phyloP scores from a whole-genome alignment of 1,140 invertebrate species.

The Vollenhovia emeryi region DNA sequence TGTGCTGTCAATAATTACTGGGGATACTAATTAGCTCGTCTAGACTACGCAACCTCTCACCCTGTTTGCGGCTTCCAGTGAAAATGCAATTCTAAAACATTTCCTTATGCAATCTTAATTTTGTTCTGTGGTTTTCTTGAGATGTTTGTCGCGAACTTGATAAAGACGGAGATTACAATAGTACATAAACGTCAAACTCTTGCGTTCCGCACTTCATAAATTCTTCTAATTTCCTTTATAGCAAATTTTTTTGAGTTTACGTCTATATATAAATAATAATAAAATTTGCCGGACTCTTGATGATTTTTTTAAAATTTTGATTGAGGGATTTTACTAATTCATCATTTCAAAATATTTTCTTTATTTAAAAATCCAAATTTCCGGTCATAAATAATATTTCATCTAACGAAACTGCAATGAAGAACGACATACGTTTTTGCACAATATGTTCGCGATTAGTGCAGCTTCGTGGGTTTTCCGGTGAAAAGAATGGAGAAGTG shows the following conservation, averaged over 20 bases:
- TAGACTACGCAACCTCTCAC: not conserved
- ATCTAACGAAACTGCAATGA: not conserved
- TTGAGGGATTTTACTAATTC: not conserved
- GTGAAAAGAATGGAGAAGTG: not conserved
- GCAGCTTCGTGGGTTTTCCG: not conserved
- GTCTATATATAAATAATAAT: not conserved
- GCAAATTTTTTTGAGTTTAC: too few relatives aligned
- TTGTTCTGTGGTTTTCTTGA: not conserved
- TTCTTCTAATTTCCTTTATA: too few relatives aligned
- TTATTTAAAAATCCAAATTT: not conserved
- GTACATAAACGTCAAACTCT: not conserved
- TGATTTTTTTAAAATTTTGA: not conserved
- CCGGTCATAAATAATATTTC: not conserved
- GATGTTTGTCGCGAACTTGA: not conserved
- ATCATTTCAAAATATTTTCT: not conserved
- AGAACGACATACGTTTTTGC: not conserved
- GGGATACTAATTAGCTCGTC: not conserved
- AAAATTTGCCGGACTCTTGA: not conserved
- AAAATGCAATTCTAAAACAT: constrained; percentile 14
- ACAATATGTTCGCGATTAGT: not conserved
- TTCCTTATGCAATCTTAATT: constrained; percentile 12
- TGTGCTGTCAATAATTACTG: constrained; percentile 7
- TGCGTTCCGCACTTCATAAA: too few relatives aligned
- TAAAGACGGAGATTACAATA: not conserved
- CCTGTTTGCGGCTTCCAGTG: not conserved